Evolutionary conservation across 2,113 vertebrate genomes (phyloP).

Genomic region (Plestiodon gilberti): DNA sequence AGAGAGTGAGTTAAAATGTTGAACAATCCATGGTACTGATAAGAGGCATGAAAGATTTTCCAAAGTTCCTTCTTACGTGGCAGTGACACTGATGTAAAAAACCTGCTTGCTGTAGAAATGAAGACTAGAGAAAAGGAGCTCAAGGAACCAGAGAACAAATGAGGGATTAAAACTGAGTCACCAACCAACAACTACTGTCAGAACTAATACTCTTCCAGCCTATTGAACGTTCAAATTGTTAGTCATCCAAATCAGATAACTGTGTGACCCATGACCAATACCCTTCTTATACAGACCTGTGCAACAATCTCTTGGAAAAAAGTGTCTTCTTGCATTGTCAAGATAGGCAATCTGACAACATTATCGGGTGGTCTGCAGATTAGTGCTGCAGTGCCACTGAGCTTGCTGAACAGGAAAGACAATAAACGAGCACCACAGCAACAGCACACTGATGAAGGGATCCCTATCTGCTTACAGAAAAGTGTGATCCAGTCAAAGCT

Average conservation of each 20-base stretch:
- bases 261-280: not conserved
- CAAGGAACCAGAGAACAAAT: not conserved
- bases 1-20: not conserved
- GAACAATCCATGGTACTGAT: not conserved
- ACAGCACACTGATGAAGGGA: no score
- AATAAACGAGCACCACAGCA: not conserved
- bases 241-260: not conserved
- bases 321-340: not conserved
- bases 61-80: not conserved
- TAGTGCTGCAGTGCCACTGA: not conserved
- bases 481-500: no score
- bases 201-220: not conserved
- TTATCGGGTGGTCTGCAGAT: not conserved
- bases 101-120: not conserved
- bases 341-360: not conserved
- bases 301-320: not conserved
- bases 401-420: not conserved
- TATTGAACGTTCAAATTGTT: not conserved
- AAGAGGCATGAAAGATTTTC: not conserved
- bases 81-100: no score
- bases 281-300: not conserved
- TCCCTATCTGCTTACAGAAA: no score
- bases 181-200: not conserved
- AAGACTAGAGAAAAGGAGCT: not conserved
- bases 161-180: not conserved